These are phyloP conservation scores for Zoanthus solanderi DNA, from an alignment of 92 coral and sea anemone genomes.

Conservation along the genomic window DNA sequence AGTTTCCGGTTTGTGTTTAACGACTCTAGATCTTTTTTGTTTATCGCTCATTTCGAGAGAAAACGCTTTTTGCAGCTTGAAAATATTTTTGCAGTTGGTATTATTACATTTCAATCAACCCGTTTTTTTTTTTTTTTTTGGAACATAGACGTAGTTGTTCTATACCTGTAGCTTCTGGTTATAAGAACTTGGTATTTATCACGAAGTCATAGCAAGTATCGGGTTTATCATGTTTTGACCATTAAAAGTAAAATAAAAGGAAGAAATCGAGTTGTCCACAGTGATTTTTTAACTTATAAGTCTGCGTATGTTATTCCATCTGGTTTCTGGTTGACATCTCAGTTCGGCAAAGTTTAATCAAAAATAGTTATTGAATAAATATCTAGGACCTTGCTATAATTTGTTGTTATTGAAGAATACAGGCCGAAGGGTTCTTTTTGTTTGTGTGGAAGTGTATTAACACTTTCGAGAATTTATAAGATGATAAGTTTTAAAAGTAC, in stretches of 20 bases:
- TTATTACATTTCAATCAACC: conserved; percentile 21
- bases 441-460: background rate
- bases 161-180: conserved; percentile 14
- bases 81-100: background rate
- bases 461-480: background rate
- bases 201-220: background rate
- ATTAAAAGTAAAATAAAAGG: background rate
- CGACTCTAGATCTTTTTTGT: background rate
- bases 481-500: background rate
- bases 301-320: background rate
- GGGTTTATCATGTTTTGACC: background rate
- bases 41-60: background rate
- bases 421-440: background rate
- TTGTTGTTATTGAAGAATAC: background rate
- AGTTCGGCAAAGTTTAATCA: background rate
- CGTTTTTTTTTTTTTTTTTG: conserved; percentile 10
- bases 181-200: background rate
- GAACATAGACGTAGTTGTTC: background rate
- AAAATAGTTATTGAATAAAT: background rate
- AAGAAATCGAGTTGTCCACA: background rate
- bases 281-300: background rate
- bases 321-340: background rate
- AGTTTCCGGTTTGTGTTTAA: conserved; percentile 29
- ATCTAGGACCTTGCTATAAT: background rate
- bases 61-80: background rate